phyloP scores from a whole-genome alignment of 1,140 invertebrate genomes.

The Saccostrea echinata region DNA sequence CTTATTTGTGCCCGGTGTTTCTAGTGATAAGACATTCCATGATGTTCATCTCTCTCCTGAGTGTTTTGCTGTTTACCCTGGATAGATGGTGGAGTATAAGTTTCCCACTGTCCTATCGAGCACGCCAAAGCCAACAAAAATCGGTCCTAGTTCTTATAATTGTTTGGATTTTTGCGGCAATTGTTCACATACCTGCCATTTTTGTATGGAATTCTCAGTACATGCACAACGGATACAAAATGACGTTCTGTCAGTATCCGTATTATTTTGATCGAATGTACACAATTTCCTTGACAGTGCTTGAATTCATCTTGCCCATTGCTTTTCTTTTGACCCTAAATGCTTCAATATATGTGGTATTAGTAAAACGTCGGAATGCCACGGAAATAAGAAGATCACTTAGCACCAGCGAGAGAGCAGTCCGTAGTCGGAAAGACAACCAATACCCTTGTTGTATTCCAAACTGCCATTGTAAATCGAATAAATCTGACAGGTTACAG shows the following conservation, averaged over 20 bases:
- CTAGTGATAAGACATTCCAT: constrained; percentile 69
- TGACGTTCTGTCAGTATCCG: constrained; percentile 62
- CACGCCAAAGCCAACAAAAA: constrained; percentile 65
- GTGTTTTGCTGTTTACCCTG: constrained; percentile 72
- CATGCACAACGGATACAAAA: background rate
- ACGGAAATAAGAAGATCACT: constrained; percentile 72
- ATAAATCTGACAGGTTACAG: background rate
- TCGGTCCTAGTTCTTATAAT: constrained; percentile 65
- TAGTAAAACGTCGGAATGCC: constrained; percentile 66
- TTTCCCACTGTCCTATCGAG: constrained; percentile 74
- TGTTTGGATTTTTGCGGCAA: constrained; percentile 65
- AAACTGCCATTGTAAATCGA: constrained; percentile 23
- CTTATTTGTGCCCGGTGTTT: constrained; percentile 62
- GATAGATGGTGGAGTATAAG: constrained; percentile 76
- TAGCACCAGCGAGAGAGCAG: constrained; percentile 63
- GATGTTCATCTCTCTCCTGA: constrained; percentile 71
- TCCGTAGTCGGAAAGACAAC: constrained; percentile 41
- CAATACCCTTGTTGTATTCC: background rate
- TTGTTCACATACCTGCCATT: constrained; percentile 68
- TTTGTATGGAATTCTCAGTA: constrained; percentile 29
- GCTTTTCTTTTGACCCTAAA: constrained; percentile 67
- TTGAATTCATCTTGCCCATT: constrained; percentile 70
- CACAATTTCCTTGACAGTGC: constrained; percentile 62
- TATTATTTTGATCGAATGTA: constrained; percentile 60
- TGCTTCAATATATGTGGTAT: constrained; percentile 72